These are phyloP conservation scores for Equus przewalskii DNA, from an alignment of 2,113 vertebrate genomes.

Conservation along the genomic window DNA sequence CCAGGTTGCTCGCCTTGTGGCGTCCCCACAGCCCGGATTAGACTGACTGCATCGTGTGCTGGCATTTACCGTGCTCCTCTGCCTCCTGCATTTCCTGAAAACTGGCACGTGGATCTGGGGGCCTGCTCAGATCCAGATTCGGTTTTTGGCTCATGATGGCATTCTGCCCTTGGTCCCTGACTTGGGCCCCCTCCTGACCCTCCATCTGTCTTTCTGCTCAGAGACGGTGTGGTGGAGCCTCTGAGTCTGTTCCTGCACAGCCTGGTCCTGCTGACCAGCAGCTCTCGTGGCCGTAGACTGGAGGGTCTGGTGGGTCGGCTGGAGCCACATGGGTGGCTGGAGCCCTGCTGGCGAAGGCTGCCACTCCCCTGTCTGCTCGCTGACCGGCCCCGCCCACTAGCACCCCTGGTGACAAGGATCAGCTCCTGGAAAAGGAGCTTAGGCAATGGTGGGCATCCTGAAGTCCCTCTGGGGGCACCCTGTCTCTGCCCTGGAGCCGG, in stretches of 20 bases:
- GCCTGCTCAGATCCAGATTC: not conserved
- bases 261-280: too few relatives aligned
- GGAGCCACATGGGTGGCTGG: accelerated
- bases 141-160: not conserved
- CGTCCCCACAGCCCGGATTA: not conserved
- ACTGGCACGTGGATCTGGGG: not conserved
- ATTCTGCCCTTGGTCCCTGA: not conserved
- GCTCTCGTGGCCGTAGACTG: not conserved
- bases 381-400: not conserved
- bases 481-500: not conserved
- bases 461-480: not conserved
- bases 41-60: accelerated
- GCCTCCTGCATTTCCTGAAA: not conserved
- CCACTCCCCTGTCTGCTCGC: not conserved
- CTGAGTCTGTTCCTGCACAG: too few relatives aligned
- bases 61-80: accelerated
- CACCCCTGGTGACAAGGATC: not conserved
- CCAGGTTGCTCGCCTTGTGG: not conserved
- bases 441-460: not conserved
- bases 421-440: not conserved
- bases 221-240: too few relatives aligned
- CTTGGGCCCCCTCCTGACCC: not conserved
- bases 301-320: not conserved
- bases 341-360: not conserved
- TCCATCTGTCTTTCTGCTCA: not conserved